A percentile compares a stretch with the other conserved stretches of the same genome.
Conservation (phyloP, 2,888 invertebrate species). For the Helleia helle region DNA sequence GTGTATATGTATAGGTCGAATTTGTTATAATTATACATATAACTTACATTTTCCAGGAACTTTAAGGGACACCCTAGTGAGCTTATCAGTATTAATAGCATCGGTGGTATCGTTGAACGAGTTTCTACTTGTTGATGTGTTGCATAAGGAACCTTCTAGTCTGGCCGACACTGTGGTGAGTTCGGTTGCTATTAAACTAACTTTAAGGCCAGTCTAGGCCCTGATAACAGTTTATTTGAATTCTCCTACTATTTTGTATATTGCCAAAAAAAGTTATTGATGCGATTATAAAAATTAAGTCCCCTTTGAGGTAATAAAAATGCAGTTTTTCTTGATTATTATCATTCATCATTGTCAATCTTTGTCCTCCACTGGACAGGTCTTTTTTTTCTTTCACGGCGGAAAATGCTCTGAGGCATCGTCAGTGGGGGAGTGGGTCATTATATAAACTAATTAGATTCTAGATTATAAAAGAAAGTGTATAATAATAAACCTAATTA, state of each 20-base stretch:
- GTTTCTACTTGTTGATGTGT: slow-evolving; percentile 87
- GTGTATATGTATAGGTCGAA: neutral
- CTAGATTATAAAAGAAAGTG: neutral
- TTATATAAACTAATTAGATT: too few relatives aligned
- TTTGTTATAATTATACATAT: neutral
- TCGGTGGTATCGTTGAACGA: slow-evolving; percentile 81
- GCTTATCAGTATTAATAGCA: slow-evolving; percentile 79
- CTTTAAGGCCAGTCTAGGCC: neutral
- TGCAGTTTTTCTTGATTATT: too few relatives aligned
- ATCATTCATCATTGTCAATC: too few relatives aligned
- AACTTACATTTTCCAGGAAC: slow-evolving; percentile 35
- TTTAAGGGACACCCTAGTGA: slow-evolving; percentile 76
- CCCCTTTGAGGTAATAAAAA: too few relatives aligned
- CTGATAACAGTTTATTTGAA: too few relatives aligned
- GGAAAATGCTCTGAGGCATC: too few relatives aligned
- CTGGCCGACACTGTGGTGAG: slow-evolving; percentile 59
- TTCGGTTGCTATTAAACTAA: neutral
- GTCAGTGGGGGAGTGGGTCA: too few relatives aligned
- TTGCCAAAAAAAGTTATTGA: too few relatives aligned
- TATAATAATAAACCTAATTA: neutral
- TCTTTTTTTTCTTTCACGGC: too few relatives aligned
- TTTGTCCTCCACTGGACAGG: too few relatives aligned
- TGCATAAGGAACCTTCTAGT: slow-evolving; percentile 78
- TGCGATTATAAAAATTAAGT: too few relatives aligned
- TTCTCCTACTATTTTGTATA: too few relatives aligned